phyloP scores from a whole-genome alignment of 2,113 vertebrate species.

The Saiga tatarica region DNA sequence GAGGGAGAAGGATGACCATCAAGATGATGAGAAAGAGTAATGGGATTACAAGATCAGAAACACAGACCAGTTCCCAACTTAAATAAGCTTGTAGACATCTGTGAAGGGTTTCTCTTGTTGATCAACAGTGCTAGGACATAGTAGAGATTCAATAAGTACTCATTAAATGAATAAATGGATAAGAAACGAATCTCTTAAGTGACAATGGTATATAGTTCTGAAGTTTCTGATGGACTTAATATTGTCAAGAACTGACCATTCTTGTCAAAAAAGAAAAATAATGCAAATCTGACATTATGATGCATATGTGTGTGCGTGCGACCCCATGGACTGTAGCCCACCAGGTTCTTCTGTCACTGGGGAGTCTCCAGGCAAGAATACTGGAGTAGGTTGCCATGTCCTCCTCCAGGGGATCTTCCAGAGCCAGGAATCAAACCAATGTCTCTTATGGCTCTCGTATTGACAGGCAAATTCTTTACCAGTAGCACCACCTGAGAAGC shows the following conservation, averaged over 20 bases:
- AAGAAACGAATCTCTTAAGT: background rate
- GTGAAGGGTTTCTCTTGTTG: background rate
- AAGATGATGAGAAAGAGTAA: background rate
- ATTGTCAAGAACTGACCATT: background rate
- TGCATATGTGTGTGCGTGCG: accelerated
- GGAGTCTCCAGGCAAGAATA: background rate
- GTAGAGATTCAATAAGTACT: background rate
- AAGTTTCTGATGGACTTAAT: background rate
- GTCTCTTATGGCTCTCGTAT: background rate
- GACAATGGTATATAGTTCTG: background rate
- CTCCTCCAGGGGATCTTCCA: background rate
- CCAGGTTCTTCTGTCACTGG: background rate
- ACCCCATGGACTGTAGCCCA: background rate
- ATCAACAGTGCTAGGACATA: background rate
- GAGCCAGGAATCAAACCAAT: background rate
- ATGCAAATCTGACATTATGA: background rate
- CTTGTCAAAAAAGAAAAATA: background rate
- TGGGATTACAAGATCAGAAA: background rate
- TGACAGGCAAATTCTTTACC: background rate
- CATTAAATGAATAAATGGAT: background rate
- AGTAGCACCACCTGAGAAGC: background rate
- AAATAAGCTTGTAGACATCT: background rate
- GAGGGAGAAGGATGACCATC: background rate
- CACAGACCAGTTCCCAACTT: background rate
- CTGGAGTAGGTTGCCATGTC: background rate